These are phyloP conservation scores for Phenganax subtilis DNA, from an alignment of 92 coral and sea anemone species.

Conservation along the genomic window DNA sequence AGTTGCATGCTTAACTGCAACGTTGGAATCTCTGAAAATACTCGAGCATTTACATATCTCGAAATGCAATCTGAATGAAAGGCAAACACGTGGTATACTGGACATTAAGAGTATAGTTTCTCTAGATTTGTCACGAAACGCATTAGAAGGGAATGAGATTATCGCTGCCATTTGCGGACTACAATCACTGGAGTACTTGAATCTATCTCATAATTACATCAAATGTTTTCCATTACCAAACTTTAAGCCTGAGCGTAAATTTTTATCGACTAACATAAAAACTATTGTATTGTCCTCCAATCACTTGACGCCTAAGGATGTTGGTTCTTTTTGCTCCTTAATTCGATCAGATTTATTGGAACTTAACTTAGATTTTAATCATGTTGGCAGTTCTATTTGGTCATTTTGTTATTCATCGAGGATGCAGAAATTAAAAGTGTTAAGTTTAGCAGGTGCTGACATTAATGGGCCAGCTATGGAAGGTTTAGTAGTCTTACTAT, in stretches of 20 bases:
- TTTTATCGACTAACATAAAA: background rate
- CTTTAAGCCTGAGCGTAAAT: background rate
- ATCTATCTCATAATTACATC: constrained; percentile 4
- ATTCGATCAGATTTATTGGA: background rate
- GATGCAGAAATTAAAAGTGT: background rate
- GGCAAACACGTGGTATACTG: background rate
- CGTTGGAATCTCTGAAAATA: background rate
- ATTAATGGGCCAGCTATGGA: background rate
- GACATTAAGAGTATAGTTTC: background rate
- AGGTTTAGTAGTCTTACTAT: background rate
- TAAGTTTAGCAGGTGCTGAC: constrained; percentile 2
- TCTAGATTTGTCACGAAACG: constrained; percentile 3
- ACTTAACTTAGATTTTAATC: constrained; percentile 14
- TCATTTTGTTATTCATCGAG: background rate
- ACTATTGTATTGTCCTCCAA: background rate
- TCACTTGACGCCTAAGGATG: background rate
- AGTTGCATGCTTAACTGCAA: background rate
- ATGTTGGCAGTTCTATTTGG: constrained; percentile 10
- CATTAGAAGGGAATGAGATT: background rate
- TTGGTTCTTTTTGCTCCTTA: background rate
- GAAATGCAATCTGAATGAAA: background rate
- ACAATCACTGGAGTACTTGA: too few relatives aligned
- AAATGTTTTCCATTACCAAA: background rate
- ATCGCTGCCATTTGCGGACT: constrained; percentile 3
- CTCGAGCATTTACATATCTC: background rate